Evolutionary conservation across 64 coral and sea anemone species (phyloP), one percentile per base, ranked within the genome.

Genomic region (Montipora capricornis): DNA sequence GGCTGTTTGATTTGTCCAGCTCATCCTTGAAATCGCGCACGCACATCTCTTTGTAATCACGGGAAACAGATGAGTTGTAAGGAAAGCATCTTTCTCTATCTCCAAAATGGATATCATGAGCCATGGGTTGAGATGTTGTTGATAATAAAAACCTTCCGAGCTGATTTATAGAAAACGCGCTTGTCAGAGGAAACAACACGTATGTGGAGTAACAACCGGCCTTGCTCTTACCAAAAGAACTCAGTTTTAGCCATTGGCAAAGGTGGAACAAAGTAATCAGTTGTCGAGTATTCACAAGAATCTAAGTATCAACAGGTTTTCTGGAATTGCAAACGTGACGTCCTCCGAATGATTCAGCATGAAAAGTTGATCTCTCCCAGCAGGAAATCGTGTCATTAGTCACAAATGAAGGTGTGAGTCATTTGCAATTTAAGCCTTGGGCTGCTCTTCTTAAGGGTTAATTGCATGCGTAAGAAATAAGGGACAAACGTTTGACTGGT

Each of bases 91-190:
- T 37, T 37, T 37, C 96, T 53, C 95, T 95, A 49, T 98, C 96
- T 20, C 96, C 96, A 76, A 93, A 95, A 51, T 98, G 82, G 44
- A 98, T 93, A 47, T 95, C 90, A 44, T 91, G 94, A 47, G 96
- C 96, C 96, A 98, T 98, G 0, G 96, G 96, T 87, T 95, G 93
- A 1, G 96, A 98, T 0, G 87, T 90, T 5, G 95, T 90, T 17
- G 75, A 90, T 13, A 93, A 58, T 19, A 91, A 76, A 20, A 95
- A 98, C 7, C 90, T 16, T 48, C 89, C 90, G 1, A 98, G 87
- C 59, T 98, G 90, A 68, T 98, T 98, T 59, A 93, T 80, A 49
- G 95, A 80, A 93, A 93, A 93, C 3, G 90, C 80, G 76, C 60
- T 76, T 1, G 95, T 77, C 15, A 98, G 68, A 13, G 95, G 59